These are phyloP conservation scores for Andrena dorsata DNA, from an alignment of 2,888 invertebrate species.

Conservation along the genomic window DNA sequence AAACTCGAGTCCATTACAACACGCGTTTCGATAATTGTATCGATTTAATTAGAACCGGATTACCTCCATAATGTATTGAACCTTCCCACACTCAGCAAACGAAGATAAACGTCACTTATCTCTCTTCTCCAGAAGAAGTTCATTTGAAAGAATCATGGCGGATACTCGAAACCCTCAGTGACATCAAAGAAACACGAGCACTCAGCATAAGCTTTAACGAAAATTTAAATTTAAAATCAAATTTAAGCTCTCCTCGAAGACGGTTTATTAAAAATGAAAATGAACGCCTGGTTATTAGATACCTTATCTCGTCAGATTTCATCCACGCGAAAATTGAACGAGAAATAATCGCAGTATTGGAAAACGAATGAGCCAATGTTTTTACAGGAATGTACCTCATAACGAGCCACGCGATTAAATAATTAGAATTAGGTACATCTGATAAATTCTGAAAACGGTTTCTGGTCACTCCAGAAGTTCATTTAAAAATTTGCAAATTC, in stretches of 20 bases:
- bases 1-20: neutral
- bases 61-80: neutral
- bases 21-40: neutral
- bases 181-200: neutral
- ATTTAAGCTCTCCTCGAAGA: neutral
- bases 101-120: neutral
- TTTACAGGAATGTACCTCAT: slow-evolving; percentile 6
- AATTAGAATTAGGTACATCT: neutral
- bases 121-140: neutral
- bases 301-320: neutral
- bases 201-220: neutral
- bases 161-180: neutral
- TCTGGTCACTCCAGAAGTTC: neutral
- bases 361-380: neutral
- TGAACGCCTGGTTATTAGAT: neutral
- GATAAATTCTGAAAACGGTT: slow-evolving; percentile 6
- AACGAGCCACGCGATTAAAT: neutral
- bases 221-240: slow-evolving; percentile 29
- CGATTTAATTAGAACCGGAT: neutral
- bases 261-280: slow-evolving; percentile 25
- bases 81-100: neutral
- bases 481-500: slow-evolving; percentile 35
- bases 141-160: neutral
- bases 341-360: neutral
- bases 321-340: neutral